Base-by-base conservation (phyloP, 2,113 vertebrate species). In the Hippocampus comes region DNA sequence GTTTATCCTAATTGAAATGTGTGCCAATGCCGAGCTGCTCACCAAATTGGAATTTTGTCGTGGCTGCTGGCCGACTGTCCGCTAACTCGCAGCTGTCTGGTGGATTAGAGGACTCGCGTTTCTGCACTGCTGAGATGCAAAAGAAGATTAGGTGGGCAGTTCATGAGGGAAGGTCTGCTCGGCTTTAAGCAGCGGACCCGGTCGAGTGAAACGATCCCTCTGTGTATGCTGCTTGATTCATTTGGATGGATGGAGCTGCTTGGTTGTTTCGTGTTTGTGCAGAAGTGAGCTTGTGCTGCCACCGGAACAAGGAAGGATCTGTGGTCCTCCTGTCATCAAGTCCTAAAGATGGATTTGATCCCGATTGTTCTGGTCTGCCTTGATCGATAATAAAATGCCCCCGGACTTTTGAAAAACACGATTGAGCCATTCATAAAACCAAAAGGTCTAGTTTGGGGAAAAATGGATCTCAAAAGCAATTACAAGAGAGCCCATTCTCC, bases 111-210 rank as follows among this genome's bases (percentile, higher is more conserved):
- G 72, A 64, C 67, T 72, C 72, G 38, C 76, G 51, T 81, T 84
- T 84, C 84, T 78, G 61, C 57, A 41, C 49, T 49, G 76, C 78
- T 77, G 79, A 85, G 82, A 86, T 84, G 76, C 82, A 78, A 76
- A 80, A 72, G 68, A 63, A 84, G 88, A 89, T 90, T 88, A 87
- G 82, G 67, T 71, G 11, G 41, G 82, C 67, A 61, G 79, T 77
- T 83, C 71, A 72, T 64, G 75, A 80, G 25, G 67, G 72, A 66
- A 77, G 59, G 71, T 71, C 59, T 53, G 68, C 67, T 43, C 65
- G 4, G 18, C 67, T 66, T 69, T 82, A 81, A 85, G 86, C 79
- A 78, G 67, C 72, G 14, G 64, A 20, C 23, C 64, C 42, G 79
- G 73, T 71, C 49, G 61, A 49, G 70, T 57, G 64, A 76, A 70